Base-by-base conservation (phyloP, 2,797 vertebrate genomes). In the Lutra lutra region DNA sequence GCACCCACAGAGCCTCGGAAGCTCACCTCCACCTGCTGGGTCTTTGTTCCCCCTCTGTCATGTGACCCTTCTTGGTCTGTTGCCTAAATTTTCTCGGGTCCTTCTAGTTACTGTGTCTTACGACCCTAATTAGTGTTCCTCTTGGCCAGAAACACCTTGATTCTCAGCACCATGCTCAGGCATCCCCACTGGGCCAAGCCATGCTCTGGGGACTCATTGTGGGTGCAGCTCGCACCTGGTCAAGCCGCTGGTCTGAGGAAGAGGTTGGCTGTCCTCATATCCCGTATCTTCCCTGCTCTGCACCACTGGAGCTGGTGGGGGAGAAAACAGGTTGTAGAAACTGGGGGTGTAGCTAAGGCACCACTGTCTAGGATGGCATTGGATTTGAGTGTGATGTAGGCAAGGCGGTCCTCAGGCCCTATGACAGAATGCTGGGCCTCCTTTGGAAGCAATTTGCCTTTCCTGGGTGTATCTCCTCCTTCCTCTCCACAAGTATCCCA, bases 101-200 rank as follows among this genome's bases (percentile, higher is more conserved):
- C 2, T 38, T 80, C 29, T 40, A 7, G 35, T 21, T 14, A 38
- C 21, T 21, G 4, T 35, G 32, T 73, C n/a, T 46, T 62, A 13
- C 17, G 73, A 60, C 86, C 75, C 38, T 40, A 84, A 77, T 87
- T 35, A 38, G 80, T 73, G 38, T 15, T 78, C 56, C 32, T 58
- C 29, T 27, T 13, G 13, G 64, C n/a, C 29, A 72, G 62, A 35
- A 46, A 54, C 2, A 11, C 40, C 91, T 73, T 14, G 9, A 35
- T 86, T 91, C 86, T 60, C 83, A 88, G 64, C 7, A 86, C 20
- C 21, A 43, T 79, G 66, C 15, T 92, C 72, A 40, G 17, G 54
- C 25, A 5, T 13, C 3, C 54, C 2, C 7, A 2, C 5, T 58
- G 84, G 38, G 27, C 11, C 60, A 51, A 79, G 88, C 23, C 35